A percentile compares a stretch with the other conserved stretches of the same genome.
Evolutionary conservation across 2,888 invertebrate genomes (phyloP).

Genomic region (Cheilosia variabilis): DNA sequence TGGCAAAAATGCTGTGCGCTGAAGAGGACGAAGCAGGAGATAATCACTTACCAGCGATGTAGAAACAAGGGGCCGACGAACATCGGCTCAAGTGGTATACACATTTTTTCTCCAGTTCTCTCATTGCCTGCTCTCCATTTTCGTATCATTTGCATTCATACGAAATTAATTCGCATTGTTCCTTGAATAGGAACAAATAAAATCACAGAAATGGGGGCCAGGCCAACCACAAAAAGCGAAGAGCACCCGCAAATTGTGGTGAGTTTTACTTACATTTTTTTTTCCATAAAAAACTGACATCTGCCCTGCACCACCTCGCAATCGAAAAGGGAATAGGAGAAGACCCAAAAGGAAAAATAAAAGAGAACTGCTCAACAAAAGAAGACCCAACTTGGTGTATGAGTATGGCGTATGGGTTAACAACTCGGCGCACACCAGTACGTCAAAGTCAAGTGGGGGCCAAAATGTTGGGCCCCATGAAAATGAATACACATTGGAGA

Average conservation of each 20-base stretch:
- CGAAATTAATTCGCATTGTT: conserved; percentile 74
- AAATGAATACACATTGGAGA: neutral
- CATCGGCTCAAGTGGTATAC: conserved; percentile 42
- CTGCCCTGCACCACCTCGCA: neutral
- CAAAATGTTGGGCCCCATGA: neutral
- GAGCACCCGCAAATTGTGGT: conserved; percentile 55
- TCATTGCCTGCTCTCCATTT: conserved; percentile 14
- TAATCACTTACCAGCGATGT: conserved; percentile 60
- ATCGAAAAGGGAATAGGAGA: neutral
- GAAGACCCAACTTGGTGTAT: conserved; percentile 33
- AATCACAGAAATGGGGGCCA: conserved; percentile 45
- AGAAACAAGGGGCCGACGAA: neutral
- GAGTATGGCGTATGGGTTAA: conserved; percentile 13
- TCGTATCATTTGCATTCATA: conserved; percentile 73
- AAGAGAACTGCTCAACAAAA: conserved; percentile 58
- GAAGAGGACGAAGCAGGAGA: conserved; percentile 45
- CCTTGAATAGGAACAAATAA: conserved; percentile 60
- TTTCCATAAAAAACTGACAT: neutral
- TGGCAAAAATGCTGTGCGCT: conserved; percentile 32
- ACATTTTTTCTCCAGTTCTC: conserved; percentile 13
- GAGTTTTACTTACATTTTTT: conserved; percentile 21
- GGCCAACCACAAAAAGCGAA: conserved; percentile 55
- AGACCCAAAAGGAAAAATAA: conserved; percentile 15
- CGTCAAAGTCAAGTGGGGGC: conserved; percentile 6
- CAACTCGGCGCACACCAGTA: neutral